Evolutionary conservation across 2,888 invertebrate genomes (phyloP), one percentile per base, ranked within the genome.

Genomic region (Lepidocyrtoides sp.): DNA sequence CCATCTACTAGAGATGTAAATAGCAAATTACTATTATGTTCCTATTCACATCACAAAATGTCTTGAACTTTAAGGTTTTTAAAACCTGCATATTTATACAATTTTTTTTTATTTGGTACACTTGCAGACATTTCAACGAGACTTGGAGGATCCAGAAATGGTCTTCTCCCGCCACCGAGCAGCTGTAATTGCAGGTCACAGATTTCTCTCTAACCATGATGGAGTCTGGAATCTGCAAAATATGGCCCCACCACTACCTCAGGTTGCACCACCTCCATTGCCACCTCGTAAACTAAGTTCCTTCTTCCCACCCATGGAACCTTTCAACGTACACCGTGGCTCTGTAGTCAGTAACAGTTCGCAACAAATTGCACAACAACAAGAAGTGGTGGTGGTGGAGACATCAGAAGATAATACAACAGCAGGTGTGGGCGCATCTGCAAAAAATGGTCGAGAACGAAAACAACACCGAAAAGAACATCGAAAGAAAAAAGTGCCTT

Each of bases 221-320:
- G 75, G 83, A 0, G 32, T 82, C 44, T 91, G 85, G 85, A 81
- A 91, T 48, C 44, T 91, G n/a, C 85, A 91, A 66, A 79, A 54
- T 36, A 23, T 60, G 8, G 85, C 85, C 20, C 81, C 84, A 14
- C 91, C 91, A n/a, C 60, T 84, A 3, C 91, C 83, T 8, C 85
- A 84, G 48, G 57, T 26, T 23, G 57, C 20, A 20, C 84, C 79
- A 36, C 91, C 91, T 7, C 91, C 91, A 5, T 57, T 84, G 0
- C 83, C 83, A 72, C 81, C 91, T 32, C 91, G 84, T 3, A 66
- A 81, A 26, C 26, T 79, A 12, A 69, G 75, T 75, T 77, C 84
- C 10, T 86, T 77, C 57, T 91, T 91, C 51, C 91, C 91, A 81
- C 91, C 91, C 23, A 91, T 89, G 89, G 83, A 75, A 54, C 72